Base-by-base conservation (phyloP, 2,113 vertebrate species). In the Pao palembangensis region DNA sequence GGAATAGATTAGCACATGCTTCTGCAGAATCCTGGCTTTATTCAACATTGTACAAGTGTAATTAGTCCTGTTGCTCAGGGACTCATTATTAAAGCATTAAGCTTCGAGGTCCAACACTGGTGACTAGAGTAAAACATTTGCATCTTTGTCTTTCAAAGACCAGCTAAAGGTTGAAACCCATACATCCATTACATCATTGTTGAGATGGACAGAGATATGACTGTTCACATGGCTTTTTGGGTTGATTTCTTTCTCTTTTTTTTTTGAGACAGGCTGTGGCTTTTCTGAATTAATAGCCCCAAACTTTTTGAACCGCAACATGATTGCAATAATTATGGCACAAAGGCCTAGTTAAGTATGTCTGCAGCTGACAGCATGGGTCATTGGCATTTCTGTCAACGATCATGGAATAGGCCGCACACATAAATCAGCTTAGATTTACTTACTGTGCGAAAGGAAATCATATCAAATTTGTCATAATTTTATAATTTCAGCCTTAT, bases 21-120 rank as follows among this genome's bases (percentile, higher is more conserved):
- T 51, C 69, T 65, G 44, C 68, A 43, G 60, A 69, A 58, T 20
- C 47, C 6, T 0, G 0, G 20, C 48, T 58, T 59, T 52, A 56
- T 43, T 79, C 59, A 58, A 20, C 28, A 51, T 52, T 18, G 31
- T 67, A 41, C 73, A 82, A 60, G 75, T 56, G 73, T 80, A 79
- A 82, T 83, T 76, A 76, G 62, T 5, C 18, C 34, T 68, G 69
- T 53, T 78, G 71, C 73, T 78, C 2, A 0, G 83, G 73, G 73
- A 77, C 73, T 72, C 61, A 75, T 79, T 81, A 73, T 20, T 53
- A 60, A 34, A 60, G 38, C 21, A 2, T 58, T 55, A 20, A 41
- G 41, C 54, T 31, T 31, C 47, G 69, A 73, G 8, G 13, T 65
- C 72, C 15, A n/a, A 21, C 28, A 14, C 18, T 21, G 25, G 49